Evolutionary conservation across 2,113 vertebrate genomes (phyloP), one percentile per base, ranked within the genome.

Genomic region (pig (Sus scrofa)): DNA sequence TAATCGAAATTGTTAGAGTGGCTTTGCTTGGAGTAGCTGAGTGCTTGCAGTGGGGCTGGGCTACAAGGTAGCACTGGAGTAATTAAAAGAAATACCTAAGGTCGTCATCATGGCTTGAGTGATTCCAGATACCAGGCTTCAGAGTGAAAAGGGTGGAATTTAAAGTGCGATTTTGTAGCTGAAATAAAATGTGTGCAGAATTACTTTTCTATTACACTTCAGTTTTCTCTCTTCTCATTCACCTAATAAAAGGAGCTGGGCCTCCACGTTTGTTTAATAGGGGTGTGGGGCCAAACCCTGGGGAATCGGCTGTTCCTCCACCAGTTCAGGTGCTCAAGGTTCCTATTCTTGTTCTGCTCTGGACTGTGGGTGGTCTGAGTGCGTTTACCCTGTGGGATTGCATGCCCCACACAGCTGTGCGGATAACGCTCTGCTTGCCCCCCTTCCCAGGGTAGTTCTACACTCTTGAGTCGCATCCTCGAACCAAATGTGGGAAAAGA

Each of bases 1-100:
- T 99, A 99, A 99, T 99, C 98, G 98, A 98, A 99, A 98, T 98
- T 98, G 97, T 98, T 99, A 99, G 98, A 98, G 98, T 98, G 98
- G 98, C 98, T 99, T 99, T 99, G 97, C 98, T 98, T 98, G 97
- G 98, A 99, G 99, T 98, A 98, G 98, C 98, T 98, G 98, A 98
- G 98, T 95, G 98, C 97, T 98, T 97, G 98, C 98, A 98, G 95
- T 89, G 52, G 97, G 93, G 96, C 97, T 94, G 87, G 98, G 95
- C 50, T 7, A 88, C 78, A 95, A 98, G 98, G 98, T 98, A 98
- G 97, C 97, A 60, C 81, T 88, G 95, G 97, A 98, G 98, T 98
- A 98, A 99, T 99, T 98, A 99, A 98, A 98, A 98, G 97, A 98
- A 98, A 99, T 98, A 98, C 97, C 97, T 92, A 93, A 97, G 98